These are phyloP conservation scores for Tupaia tana DNA, from an alignment of 2,113 vertebrate species.

Conservation along the genomic window DNA sequence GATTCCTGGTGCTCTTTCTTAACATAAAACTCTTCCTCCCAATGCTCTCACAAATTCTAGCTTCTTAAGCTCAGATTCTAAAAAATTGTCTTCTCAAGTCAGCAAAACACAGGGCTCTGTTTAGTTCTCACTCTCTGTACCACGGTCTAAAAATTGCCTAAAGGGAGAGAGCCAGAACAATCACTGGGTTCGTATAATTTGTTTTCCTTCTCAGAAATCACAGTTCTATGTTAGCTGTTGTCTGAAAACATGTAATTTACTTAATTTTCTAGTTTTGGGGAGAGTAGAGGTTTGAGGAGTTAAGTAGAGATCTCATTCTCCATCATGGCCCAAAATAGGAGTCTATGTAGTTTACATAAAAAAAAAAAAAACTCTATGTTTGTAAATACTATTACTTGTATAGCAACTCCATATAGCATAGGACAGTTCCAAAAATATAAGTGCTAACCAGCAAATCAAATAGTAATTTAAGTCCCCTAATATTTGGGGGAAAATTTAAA, in stretches of 20 bases:
- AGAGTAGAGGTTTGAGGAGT: neutral
- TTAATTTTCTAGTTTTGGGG: neutral
- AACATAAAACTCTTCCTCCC: neutral
- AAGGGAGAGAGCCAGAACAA: neutral
- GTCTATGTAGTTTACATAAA: neutral
- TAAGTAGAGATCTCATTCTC: neutral
- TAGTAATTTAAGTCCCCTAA: slow-evolving; percentile 4
- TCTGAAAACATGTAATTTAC: neutral
- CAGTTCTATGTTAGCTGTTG: neutral
- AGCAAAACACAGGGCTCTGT: neutral
- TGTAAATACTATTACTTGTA: slow-evolving; percentile 23
- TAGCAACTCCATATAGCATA: neutral
- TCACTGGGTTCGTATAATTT: neutral
- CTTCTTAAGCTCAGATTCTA: neutral
- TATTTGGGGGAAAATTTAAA: neutral
- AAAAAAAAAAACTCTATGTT: neutral
- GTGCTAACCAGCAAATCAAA: neutral
- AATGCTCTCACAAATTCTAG: neutral
- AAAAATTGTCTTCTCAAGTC: neutral
- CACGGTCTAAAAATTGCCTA: neutral
- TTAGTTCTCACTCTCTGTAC: neutral
- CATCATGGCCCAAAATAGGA: neutral
- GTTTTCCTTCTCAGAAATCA: neutral
- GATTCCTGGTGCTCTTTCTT: neutral
- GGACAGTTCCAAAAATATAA: neutral